These are phyloP conservation scores for Planococcus citri DNA, from an alignment of 1,140 invertebrate species.

Conservation along the genomic window DNA sequence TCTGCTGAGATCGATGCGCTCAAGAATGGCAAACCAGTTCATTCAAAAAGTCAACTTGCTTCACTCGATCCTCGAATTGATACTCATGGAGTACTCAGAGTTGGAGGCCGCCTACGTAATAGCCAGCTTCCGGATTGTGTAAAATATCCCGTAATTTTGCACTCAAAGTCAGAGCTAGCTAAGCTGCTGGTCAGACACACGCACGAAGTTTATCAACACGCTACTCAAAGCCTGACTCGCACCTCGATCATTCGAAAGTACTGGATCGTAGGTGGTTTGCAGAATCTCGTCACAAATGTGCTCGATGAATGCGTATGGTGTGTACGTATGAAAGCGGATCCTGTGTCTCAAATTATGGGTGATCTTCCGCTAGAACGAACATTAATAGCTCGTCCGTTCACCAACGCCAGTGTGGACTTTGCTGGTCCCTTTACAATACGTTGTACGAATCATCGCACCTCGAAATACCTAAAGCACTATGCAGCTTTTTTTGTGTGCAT, in stretches of 20 bases:
- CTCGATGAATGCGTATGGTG: slow-evolving; percentile 27
- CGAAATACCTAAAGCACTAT: slow-evolving; percentile 28
- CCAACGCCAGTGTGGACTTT: slow-evolving; percentile 31
- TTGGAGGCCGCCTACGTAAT: slow-evolving; percentile 33
- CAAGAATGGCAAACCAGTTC: no score
- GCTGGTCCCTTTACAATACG: slow-evolving; percentile 32
- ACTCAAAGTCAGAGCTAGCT: slow-evolving; percentile 24
- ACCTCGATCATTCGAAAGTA: slow-evolving; percentile 24
- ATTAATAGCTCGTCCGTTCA: slow-evolving; percentile 27
- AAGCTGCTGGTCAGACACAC: slow-evolving; percentile 27
- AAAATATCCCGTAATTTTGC: slow-evolving; percentile 33
- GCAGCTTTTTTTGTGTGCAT: slow-evolving; percentile 27
- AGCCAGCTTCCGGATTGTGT: slow-evolving; percentile 28
- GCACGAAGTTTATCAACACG: slow-evolving; percentile 28
- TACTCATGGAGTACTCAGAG: slow-evolving; percentile 31
- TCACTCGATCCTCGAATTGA: slow-evolving; percentile 32
- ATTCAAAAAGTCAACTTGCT: not conserved
- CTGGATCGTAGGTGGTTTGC: slow-evolving; percentile 27
- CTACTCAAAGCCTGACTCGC: slow-evolving; percentile 23
- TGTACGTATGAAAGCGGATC: slow-evolving; percentile 16
- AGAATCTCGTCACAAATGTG: slow-evolving; percentile 10
- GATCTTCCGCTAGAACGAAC: slow-evolving; percentile 31
- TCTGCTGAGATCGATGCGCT: not conserved
- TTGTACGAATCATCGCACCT: slow-evolving; percentile 23
- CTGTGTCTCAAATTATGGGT: slow-evolving; percentile 30